phyloP scores from a whole-genome alignment of 1,140 invertebrate genomes.

The Brachystomella parvula region DNA sequence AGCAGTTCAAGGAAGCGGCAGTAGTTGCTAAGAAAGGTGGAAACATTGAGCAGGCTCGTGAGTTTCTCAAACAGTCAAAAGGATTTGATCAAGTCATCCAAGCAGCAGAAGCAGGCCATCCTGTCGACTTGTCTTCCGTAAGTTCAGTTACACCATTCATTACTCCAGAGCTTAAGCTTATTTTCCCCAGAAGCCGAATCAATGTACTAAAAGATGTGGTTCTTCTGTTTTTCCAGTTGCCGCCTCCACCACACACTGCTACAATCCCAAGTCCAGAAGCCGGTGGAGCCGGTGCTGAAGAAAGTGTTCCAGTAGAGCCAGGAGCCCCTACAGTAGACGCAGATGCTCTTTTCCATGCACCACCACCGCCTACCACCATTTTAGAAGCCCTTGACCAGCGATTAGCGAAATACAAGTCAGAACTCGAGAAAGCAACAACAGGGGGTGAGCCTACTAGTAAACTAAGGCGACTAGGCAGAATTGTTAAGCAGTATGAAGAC shows the following conservation, averaged over 20 bases:
- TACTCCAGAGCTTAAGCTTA: neutral
- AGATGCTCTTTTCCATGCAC: constrained; percentile 41
- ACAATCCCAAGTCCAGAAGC: neutral
- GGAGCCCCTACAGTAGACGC: neutral
- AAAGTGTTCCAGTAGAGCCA: constrained; percentile 2
- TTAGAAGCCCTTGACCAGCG: constrained; percentile 75
- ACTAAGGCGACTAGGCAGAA: constrained; percentile 74
- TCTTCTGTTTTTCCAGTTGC: neutral
- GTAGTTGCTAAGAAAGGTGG: constrained; percentile 70
- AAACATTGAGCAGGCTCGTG: constrained; percentile 79
- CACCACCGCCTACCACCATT: constrained; percentile 51
- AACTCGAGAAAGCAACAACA: constrained; percentile 60
- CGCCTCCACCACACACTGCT: neutral
- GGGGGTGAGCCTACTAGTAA: constrained; percentile 73
- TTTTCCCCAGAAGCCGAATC: neutral
- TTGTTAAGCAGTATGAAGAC: constrained; percentile 89
- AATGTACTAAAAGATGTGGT: neutral
- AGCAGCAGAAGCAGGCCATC: constrained; percentile 73
- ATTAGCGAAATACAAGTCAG: constrained; percentile 61
- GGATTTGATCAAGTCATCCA: constrained; percentile 84
- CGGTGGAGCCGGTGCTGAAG: neutral
- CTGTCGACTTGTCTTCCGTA: constrained; percentile 76
- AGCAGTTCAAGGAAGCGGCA: constrained; percentile 76
- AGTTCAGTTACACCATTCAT: constrained; percentile 27
- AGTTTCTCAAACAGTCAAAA: constrained; percentile 79